Percentiles rank a stretch among this genome's conserved stretches.
Conservation (phyloP, 2,888 invertebrate genomes). For the Caenorhabditis sulstoni region DNA sequence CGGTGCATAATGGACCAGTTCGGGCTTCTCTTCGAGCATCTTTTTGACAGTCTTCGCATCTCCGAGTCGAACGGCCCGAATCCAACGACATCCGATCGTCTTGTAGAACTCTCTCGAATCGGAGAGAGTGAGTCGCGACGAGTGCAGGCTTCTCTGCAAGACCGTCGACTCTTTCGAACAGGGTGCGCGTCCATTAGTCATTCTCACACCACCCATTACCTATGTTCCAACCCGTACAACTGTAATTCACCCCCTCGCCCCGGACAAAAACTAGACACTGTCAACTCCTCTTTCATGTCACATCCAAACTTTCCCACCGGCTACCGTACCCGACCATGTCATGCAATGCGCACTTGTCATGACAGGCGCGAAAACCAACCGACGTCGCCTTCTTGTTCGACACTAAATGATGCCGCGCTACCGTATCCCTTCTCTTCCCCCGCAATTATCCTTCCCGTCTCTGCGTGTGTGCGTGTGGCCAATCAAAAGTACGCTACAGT, state of each 20-base stretch:
- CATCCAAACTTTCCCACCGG: slow-evolving; percentile 29
- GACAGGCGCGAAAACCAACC: slow-evolving; percentile 40
- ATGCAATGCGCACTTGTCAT: slow-evolving; percentile 48
- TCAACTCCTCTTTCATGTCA: slow-evolving; percentile 40
- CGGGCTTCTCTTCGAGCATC: slow-evolving; percentile 58
- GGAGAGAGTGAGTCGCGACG: slow-evolving; percentile 42
- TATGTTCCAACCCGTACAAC: slow-evolving; percentile 37
- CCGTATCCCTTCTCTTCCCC: slow-evolving; percentile 10
- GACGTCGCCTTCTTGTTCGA: slow-evolving; percentile 43
- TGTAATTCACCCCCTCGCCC: slow-evolving; percentile 28
- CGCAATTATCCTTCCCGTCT: slow-evolving; percentile 28
- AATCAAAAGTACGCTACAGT: not conserved
- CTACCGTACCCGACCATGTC: slow-evolving; percentile 24
- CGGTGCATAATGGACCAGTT: slow-evolving; percentile 48
- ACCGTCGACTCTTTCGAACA: not conserved
- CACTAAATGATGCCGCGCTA: slow-evolving; percentile 9
- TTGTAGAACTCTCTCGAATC: slow-evolving; percentile 52
- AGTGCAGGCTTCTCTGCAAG: slow-evolving; percentile 55
- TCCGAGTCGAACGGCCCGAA: slow-evolving; percentile 40
- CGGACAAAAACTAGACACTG: slow-evolving; percentile 42
- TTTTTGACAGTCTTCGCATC: slow-evolving; percentile 37
- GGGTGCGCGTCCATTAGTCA: not conserved
- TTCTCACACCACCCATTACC: slow-evolving; percentile 14
- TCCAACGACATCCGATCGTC: slow-evolving; percentile 43
- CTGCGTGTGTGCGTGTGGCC: too few species aligned